These are phyloP conservation scores for Keiferia lycopersicella DNA, from an alignment of 2,888 invertebrate genomes.

Conservation along the genomic window DNA sequence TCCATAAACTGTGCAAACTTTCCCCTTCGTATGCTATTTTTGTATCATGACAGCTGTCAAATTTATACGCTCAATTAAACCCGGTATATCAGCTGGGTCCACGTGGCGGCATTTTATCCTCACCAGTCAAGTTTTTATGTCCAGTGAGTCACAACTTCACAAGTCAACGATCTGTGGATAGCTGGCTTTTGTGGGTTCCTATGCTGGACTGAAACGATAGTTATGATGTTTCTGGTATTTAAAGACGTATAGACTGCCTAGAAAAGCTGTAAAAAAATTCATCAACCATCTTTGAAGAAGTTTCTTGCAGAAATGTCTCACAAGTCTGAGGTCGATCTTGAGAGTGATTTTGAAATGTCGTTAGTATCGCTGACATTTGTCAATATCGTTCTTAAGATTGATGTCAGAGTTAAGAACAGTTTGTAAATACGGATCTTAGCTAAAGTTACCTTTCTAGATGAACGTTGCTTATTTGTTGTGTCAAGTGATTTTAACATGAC, in stretches of 20 bases:
- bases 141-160: conserved; percentile 71
- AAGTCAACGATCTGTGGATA: conserved; percentile 57
- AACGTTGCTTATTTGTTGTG: background rate
- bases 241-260: background rate
- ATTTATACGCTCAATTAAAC: conserved; percentile 12
- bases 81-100: background rate
- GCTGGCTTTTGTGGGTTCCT: conserved; percentile 44
- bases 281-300: background rate
- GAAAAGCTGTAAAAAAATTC: background rate
- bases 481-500: no score
- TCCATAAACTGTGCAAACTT: background rate
- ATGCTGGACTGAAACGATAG: conserved; percentile 26
- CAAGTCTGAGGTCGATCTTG: no score
- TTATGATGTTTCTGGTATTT: background rate
- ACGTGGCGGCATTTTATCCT: conserved; percentile 49
- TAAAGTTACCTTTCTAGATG: background rate
- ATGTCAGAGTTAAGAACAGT: no score
- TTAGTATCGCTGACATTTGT: no score
- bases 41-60: background rate
- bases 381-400: no score
- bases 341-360: no score
- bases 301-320: no score
- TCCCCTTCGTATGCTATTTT: background rate
- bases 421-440: no score
- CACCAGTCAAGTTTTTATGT: conserved; percentile 52